These are phyloP conservation scores for Cataglyphis cursor DNA, from an alignment of 2,888 invertebrate genomes.

Conservation along the genomic window DNA sequence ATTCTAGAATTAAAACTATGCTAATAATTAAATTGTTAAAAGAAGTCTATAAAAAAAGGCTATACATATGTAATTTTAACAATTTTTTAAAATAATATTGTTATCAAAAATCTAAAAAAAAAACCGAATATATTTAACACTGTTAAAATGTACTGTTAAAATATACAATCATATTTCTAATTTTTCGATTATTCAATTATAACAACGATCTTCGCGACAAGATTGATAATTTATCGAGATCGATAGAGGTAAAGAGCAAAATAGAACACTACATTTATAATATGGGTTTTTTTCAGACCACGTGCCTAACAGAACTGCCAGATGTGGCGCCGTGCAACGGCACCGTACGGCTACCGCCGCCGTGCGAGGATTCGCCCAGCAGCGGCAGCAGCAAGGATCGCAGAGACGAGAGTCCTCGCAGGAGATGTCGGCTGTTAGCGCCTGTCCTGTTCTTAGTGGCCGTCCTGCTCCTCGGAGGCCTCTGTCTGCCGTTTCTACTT, in stretches of 20 bases:
- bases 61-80: neutral
- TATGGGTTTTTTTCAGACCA: constrained; percentile 83
- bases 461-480: constrained; percentile 84
- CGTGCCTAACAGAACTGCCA: constrained; percentile 87
- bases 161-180: neutral
- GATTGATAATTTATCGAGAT: constrained; percentile 13
- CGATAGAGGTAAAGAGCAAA: neutral
- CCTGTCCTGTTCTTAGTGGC: constrained; percentile 83
- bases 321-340: constrained; percentile 86
- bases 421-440: constrained; percentile 84
- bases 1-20: neutral
- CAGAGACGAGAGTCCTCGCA: constrained; percentile 81
- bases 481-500: constrained; percentile 86
- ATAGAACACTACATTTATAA: neutral
- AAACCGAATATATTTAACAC: neutral
- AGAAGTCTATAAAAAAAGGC: neutral
- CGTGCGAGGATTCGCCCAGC: constrained; percentile 86
- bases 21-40: neutral
- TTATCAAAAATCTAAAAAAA: neutral
- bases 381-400: constrained; percentile 86
- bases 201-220: neutral
- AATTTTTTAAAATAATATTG: neutral
- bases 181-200: neutral
- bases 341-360: constrained; percentile 83
- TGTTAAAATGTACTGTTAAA: neutral